These are phyloP conservation scores for Belgica antarctica DNA, from an alignment of 2,888 invertebrate species.

Conservation along the genomic window DNA sequence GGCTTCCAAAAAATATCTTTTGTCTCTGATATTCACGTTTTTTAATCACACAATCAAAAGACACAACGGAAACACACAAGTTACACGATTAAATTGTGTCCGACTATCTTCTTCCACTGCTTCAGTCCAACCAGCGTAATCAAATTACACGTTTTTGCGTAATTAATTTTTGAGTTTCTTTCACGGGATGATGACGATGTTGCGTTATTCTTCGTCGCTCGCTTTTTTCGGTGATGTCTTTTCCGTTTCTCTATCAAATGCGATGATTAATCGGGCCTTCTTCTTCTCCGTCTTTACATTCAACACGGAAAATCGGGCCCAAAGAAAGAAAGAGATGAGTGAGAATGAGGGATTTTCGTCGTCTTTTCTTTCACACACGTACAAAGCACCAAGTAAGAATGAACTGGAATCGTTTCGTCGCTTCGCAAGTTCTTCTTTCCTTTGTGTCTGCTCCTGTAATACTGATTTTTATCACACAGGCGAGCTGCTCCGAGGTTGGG, in stretches of 20 bases:
- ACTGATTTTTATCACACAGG: conserved; percentile 32
- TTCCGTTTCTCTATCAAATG: conserved; percentile 29
- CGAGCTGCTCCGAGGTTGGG: background rate
- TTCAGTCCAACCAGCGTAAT: conserved; percentile 1
- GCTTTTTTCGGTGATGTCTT: background rate
- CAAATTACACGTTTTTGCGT: conserved; percentile 43
- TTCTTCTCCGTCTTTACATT: conserved; percentile 22
- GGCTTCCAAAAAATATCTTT: too few species aligned
- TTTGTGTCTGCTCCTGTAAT: conserved; percentile 35
- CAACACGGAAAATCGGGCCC: conserved; percentile 20
- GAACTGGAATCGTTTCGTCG: too few species aligned
- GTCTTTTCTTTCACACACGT: background rate
- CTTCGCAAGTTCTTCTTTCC: conserved; percentile 1
- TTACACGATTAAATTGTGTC: conserved; percentile 7
- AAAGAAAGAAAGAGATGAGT: background rate
- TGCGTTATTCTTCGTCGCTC: too few species aligned
- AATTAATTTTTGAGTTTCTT: conserved; percentile 31
- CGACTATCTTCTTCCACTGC: conserved; percentile 1
- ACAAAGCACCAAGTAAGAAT: conserved; percentile 3
- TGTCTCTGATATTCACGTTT: conserved; percentile 19
- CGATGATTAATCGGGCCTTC: conserved; percentile 27
- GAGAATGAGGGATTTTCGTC: conserved; percentile 20
- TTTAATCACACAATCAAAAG: conserved; percentile 34
- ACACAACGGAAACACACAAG: conserved; percentile 38
- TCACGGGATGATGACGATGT: conserved; percentile 36